Evolutionary conservation across 2,797 vertebrate species (phyloP).

Genomic region (Sparidentex hasta): DNA sequence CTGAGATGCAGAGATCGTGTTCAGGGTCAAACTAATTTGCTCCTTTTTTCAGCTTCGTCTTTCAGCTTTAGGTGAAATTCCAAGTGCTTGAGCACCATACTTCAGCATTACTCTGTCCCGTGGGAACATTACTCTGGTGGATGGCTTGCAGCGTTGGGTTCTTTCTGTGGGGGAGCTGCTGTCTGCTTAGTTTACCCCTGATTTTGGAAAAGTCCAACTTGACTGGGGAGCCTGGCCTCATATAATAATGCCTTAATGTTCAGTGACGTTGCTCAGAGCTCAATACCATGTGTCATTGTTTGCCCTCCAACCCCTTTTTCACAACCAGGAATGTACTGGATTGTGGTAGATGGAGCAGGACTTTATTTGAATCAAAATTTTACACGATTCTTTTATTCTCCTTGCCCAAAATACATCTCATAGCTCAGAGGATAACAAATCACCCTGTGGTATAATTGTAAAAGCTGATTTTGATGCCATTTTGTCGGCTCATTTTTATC

Average conservation of each 20-base stretch:
- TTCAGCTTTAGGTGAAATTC: conserved; percentile 47
- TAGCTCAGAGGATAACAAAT: neutral
- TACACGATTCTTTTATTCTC: neutral
- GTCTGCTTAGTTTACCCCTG: conserved; percentile 74
- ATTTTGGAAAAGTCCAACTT: conserved; percentile 73
- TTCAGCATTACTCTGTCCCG: conserved; percentile 36
- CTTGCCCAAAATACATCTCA: neutral
- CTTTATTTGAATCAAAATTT: neutral
- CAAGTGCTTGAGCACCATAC: conserved; percentile 37
- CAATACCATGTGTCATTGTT: conserved; percentile 79
- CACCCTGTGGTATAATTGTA: neutral
- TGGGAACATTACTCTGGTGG: conserved; percentile 60
- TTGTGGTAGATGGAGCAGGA: conserved; percentile 1
- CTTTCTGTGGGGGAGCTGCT: conserved; percentile 50
- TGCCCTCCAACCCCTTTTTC: conserved; percentile 73
- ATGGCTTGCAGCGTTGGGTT: conserved; percentile 35
- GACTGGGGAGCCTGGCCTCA: conserved; percentile 74
- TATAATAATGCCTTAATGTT: conserved; percentile 79
- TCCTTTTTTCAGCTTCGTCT: conserved; percentile 33
- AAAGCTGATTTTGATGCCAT: neutral
- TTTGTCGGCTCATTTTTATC: neutral
- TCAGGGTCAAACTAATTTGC: conserved; percentile 49
- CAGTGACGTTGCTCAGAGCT: conserved; percentile 79
- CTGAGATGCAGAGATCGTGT: conserved; percentile 26
- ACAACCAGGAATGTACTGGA: conserved; percentile 59